Evolutionary conservation across 2,888 invertebrate species (phyloP).

Genomic region (Dolichopus griseipennis): DNA sequence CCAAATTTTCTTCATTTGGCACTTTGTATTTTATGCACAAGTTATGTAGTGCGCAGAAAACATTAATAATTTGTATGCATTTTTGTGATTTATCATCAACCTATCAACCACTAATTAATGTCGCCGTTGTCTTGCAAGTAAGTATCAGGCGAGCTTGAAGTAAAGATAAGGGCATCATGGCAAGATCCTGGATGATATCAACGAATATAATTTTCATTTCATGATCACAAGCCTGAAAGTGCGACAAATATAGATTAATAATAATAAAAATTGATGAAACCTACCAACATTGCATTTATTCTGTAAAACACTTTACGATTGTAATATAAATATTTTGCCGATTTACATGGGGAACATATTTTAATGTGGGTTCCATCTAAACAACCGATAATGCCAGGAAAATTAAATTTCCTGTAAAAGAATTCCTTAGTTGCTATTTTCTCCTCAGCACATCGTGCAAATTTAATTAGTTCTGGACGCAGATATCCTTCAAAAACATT

Average conservation of each 20-base stretch:
- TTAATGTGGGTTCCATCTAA: conserved; percentile 13
- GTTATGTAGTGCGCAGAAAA: conserved; percentile 13
- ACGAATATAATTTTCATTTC: conserved; percentile 16
- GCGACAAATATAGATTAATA: background rate
- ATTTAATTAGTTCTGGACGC: conserved; percentile 16
- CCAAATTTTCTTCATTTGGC: too few relatives aligned
- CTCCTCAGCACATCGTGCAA: conserved; percentile 10
- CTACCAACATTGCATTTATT: conserved; percentile 11
- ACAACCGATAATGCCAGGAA: conserved; percentile 13
- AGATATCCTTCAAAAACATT: conserved; percentile 12
- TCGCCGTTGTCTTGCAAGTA: background rate
- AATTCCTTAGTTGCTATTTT: background rate
- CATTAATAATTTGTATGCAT: conserved; percentile 14
- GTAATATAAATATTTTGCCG: background rate
- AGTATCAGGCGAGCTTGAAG: conserved; percentile 10
- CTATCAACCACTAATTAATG: conserved; percentile 14
- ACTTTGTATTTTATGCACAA: too few relatives aligned
- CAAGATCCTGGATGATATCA: conserved; percentile 16
- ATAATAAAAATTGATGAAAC: background rate
- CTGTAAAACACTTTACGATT: conserved; percentile 12
- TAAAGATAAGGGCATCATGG: conserved; percentile 15
- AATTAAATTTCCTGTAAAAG: conserved; percentile 9
- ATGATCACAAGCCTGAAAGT: conserved; percentile 12
- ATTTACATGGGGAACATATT: conserved; percentile 11
- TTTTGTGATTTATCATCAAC: conserved; percentile 15